Evolutionary conservation across 2,888 invertebrate genomes (phyloP), one percentile per base, ranked within the genome.

Genomic region (Chymomyza caudatula): DNA sequence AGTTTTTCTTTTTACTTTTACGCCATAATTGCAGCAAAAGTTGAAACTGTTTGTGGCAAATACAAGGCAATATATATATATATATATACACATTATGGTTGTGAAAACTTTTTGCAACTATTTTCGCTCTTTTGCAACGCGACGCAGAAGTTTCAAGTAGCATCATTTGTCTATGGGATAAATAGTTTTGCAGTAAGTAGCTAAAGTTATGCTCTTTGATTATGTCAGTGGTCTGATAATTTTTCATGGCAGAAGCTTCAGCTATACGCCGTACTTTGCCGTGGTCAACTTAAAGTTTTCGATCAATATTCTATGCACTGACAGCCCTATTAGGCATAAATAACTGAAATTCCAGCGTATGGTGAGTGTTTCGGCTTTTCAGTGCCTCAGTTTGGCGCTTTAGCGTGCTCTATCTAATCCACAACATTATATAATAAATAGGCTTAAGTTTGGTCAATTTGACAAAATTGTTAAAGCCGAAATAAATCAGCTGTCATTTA

Each of bases 391-490:
- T 37, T 37, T 37, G 11, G 29, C 29, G 29, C 11, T 37, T 37
- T 37, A 37, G 29, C 29, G 8, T 1, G 8, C 29, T 29, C 8
- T 6, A 29, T 29, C 8, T 51, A 20, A 51, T 17, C 51, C 51
- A 17, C 19, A 22, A 51, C 84, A 75, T 84, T 81, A 83, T 86
- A 83, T 84, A 84, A 83, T 86, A 83, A 86, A 83, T 77, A 84
- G 85, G 86, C 85, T 86, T 86, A 79, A 82, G 77, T 82, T 77
- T 79, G 86, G 83, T 79, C 86, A 85, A 83, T 85, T 83, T 83
- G 85, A 82, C 82, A 83, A 79, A 81, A 82, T 85, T 82, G 85
- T 82, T 82, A 79, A 83, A 75, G 80, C 85, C 68, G 56, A 77
- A 75, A 81, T 81, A 81, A 81, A 81, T 81, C 80, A 81, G 85